These are phyloP conservation scores for Hucho hucho DNA, from an alignment of 2,113 vertebrate genomes.

Conservation along the genomic window DNA sequence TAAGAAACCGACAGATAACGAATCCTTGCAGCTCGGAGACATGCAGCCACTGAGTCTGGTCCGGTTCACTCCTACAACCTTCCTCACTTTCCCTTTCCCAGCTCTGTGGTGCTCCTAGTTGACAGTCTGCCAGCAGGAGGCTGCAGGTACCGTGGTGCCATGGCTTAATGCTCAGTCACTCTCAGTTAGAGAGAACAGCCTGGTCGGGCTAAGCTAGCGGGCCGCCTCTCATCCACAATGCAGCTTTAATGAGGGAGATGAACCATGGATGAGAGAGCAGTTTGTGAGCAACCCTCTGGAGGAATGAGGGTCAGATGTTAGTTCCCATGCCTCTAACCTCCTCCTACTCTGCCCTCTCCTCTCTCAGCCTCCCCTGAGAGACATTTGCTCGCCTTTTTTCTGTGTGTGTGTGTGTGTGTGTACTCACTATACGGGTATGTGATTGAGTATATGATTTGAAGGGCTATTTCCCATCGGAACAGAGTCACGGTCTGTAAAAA, in stretches of 20 bases:
- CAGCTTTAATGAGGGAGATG: slow-evolving; percentile 40
- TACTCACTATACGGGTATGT: neutral
- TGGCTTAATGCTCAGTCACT: slow-evolving; percentile 13
- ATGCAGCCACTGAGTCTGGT: neutral
- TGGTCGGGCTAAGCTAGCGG: slow-evolving; percentile 15
- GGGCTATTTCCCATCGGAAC: slow-evolving; percentile 54
- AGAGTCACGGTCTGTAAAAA: slow-evolving; percentile 60
- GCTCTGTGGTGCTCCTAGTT: neutral
- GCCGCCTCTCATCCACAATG: slow-evolving; percentile 18
- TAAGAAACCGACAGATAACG: slow-evolving; percentile 41
- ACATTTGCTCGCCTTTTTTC: slow-evolving; percentile 43
- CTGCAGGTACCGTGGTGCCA: neutral
- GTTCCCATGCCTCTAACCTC: slow-evolving; percentile 34
- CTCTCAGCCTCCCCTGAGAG: neutral
- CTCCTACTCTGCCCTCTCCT: slow-evolving; percentile 34
- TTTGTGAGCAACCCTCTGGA: slow-evolving; percentile 33
- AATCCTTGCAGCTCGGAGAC: slow-evolving; percentile 18
- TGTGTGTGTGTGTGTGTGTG: neutral
- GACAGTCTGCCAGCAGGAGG: slow-evolving; percentile 2
- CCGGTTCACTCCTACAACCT: neutral
- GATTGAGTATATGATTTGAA: slow-evolving; percentile 39
- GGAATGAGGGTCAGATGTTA: slow-evolving; percentile 27
- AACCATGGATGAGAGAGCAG: slow-evolving; percentile 46
- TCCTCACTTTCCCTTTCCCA: neutral
- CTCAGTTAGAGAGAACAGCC: slow-evolving; percentile 19